phyloP scores from a whole-genome alignment of 2,888 invertebrate genomes.

The Caenorhabditis panamensis region DNA sequence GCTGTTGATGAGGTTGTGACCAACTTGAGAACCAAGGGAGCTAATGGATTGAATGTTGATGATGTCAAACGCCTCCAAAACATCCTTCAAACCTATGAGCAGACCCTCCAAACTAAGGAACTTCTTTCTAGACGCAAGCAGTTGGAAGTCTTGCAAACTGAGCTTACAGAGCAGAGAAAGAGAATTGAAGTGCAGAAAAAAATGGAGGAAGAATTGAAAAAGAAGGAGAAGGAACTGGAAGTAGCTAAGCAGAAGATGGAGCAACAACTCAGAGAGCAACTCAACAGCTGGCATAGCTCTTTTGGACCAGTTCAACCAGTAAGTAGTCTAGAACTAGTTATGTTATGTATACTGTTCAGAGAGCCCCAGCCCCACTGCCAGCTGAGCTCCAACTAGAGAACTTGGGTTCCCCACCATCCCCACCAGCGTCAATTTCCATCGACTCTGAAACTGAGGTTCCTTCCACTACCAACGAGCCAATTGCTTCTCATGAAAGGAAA shows the following conservation, averaged over 20 bases:
- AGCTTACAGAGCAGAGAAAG: slow-evolving; percentile 68
- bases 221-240: slow-evolving; percentile 69
- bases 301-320: slow-evolving; percentile 58
- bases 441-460: not conserved
- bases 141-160: slow-evolving; percentile 68
- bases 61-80: slow-evolving; percentile 70
- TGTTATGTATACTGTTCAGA: slow-evolving; percentile 14
- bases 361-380: slow-evolving; percentile 42
- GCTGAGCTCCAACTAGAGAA: slow-evolving; percentile 32
- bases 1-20: slow-evolving; percentile 68
- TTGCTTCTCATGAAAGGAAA: slow-evolving; percentile 49
- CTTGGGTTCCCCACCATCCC: slow-evolving; percentile 37
- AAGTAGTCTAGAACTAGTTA: not conserved
- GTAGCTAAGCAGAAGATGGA: slow-evolving; percentile 65
- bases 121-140: slow-evolving; percentile 67
- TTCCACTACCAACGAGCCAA: slow-evolving; percentile 18
- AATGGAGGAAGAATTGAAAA: slow-evolving; percentile 65
- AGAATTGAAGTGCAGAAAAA: slow-evolving; percentile 67
- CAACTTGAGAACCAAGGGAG: slow-evolving; percentile 61
- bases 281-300: slow-evolving; percentile 65
- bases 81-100: slow-evolving; percentile 69
- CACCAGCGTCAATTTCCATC: slow-evolving; percentile 33
- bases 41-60: slow-evolving; percentile 61
- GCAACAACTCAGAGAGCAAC: slow-evolving; percentile 64
- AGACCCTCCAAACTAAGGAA: slow-evolving; percentile 72